Evolutionary conservation across 2,888 invertebrate genomes (phyloP), one percentile per base, ranked within the genome.

Genomic region (Melinopterus prodromus): DNA sequence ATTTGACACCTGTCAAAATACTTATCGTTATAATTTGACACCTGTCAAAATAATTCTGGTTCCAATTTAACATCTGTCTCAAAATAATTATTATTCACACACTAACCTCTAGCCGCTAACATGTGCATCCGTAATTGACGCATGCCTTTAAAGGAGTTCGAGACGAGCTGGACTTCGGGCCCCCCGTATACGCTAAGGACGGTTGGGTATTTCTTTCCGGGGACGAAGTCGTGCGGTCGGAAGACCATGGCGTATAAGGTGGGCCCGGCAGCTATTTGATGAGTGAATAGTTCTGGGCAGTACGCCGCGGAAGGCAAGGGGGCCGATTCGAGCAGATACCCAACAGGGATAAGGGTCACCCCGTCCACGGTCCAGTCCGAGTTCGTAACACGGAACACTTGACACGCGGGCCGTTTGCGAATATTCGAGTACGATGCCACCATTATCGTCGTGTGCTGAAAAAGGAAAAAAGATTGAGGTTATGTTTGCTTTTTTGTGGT

Each of bases 151-250:
- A 97, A 98, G 6, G 96, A 95, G 90, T 99, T 99, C 78, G 97
- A 96, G 81, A 99, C 99, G 70, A 98, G 93, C 90, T 99, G 99
- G 76, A 99, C 98, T 89, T 99, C 98, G 0, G 99, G 99, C 0
- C 99, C 99, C 2, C 98, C 99, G 88, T 99, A 99, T 78, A 99
- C 97, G 89, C 98, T 98, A 77, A 99, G 92, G 81, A 99, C 95
- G 15, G 98, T 98, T 0, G 99, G 99, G 90, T 98, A 97, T 81
- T 95, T 93, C 81, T 90, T 89, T 6, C 92, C 93, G 0, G 91
- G 90, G 82, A 92, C 91, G 85, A 92, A 94, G 87, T 93, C 92
- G 86, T 94, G 93, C 2, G 96, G 97, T 86, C 96, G 95, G 90
- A 98, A 98, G 83, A 98, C 94, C 94, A 98, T 96, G 74, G 98